Evolutionary conservation across 2,888 invertebrate genomes (phyloP), one percentile per base, ranked within the genome.

Genomic region (Oxyteleia sp.): DNA sequence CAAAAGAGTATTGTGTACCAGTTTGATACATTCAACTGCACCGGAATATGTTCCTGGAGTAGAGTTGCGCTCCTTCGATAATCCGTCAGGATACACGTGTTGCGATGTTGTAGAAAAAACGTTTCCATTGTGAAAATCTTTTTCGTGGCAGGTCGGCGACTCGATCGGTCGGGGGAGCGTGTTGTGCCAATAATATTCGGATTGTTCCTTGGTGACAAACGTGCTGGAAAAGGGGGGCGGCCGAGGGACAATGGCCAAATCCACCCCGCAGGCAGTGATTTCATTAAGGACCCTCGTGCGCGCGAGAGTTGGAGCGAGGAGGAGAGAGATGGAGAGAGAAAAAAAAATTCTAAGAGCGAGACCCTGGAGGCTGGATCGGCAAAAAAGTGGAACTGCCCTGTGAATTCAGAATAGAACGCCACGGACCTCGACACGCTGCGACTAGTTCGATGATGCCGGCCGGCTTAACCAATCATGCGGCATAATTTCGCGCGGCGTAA

Each of bases 231-330:
- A n/a, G 87, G 75, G 82, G 78, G 72, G 53, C 16, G 43, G 16
- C 8, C n/a, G 82, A 82, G 83, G 81, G 57, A 88, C 86, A 87
- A 88, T 84, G 84, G 64, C 41, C 51, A 88, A 87, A 89, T 88
- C 88, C 85, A 88, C 88, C 91, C 91, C 81, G 84, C 79, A 76
- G 82, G 87, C 88, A 90, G 91, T 91, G 90, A 92, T 92, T 92
- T 91, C 89, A 91, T 92, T 92, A 92, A 69, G 87, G 87, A 84
- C 88, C 84, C 89, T 80, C 47, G 68, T 61, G 71, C 38, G 57
- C 49, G 26, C 61, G 59, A 32, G 64, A 75, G 16, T n/a, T n/a
- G n/a, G n/a, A n/a, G n/a, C n/a, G n/a, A n/a, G n/a, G n/a, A n/a
- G n/a, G n/a, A n/a, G n/a, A n/a, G n/a, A n/a, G n/a, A n/a, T n/a